A percentile compares a stretch with the other conserved stretches of the same genome.
phyloP scores from a whole-genome alignment of 2,113 vertebrate species.

The Megaptera novaeangliae region DNA sequence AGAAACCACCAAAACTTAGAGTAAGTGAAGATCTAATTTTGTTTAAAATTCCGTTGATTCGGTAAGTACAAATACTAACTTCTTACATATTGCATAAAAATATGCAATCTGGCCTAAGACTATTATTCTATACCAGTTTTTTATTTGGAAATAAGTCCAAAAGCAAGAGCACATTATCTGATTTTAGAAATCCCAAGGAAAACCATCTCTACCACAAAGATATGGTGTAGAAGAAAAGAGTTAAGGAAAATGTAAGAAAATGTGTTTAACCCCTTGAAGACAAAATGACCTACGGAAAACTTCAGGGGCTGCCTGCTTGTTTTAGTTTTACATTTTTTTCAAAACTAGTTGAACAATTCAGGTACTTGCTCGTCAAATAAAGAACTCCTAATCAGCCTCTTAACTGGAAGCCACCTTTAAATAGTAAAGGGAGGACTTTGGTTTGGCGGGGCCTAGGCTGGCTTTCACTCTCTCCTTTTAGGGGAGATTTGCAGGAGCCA shows the following conservation, averaged over 20 bases:
- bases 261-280: neutral
- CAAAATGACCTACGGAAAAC: neutral
- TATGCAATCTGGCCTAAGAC: neutral
- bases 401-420: neutral
- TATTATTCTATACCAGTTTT: neutral
- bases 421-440: neutral
- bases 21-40: neutral
- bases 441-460: neutral
- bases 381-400: neutral
- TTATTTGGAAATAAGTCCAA: neutral
- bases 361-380: neutral
- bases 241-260: neutral
- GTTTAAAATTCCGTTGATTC: neutral
- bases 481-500: neutral
- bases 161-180: neutral
- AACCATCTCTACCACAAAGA: constrained; percentile 3
- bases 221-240: neutral
- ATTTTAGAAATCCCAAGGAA: neutral
- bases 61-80: neutral
- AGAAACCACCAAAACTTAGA: neutral
- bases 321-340: neutral
- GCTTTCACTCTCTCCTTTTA: neutral
- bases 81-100: neutral
- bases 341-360: neutral
- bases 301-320: neutral